A percentile compares a stretch with the other conserved stretches of the same genome.
These are phyloP conservation scores for Leucania comma DNA, from an alignment of 2,888 invertebrate species.

Conservation along the genomic window DNA sequence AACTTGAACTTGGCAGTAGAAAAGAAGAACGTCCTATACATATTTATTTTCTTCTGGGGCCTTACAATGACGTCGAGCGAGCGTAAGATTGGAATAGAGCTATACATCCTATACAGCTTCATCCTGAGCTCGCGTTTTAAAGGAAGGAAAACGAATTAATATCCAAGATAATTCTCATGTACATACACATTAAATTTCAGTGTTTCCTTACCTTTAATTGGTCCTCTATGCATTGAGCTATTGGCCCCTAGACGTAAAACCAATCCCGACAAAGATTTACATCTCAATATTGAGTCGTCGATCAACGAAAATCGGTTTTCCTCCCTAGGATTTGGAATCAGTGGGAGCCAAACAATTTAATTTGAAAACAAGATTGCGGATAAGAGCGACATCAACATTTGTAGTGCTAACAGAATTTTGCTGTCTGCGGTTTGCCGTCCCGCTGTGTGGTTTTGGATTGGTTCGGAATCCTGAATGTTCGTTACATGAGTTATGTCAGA, in stretches of 20 bases:
- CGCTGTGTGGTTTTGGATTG: slow-evolving; percentile 44
- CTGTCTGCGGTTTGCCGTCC: slow-evolving; percentile 43
- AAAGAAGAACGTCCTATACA: background rate
- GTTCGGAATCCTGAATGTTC: slow-evolving; percentile 21
- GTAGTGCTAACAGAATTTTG: slow-evolving; percentile 22
- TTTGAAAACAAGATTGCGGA: background rate
- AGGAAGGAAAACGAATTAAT: slow-evolving; percentile 14
- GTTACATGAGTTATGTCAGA: slow-evolving; percentile 29
- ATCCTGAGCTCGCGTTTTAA: too few relatives aligned
- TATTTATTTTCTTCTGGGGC: background rate
- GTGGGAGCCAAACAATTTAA: slow-evolving; percentile 10
- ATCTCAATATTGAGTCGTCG: slow-evolving; percentile 6
- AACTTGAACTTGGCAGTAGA: too few relatives aligned
- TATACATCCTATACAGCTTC: too few relatives aligned
- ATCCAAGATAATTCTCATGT: background rate
- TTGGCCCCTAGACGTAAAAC: background rate
- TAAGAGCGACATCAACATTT: slow-evolving; percentile 17
- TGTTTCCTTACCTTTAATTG: background rate
- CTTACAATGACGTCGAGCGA: too few relatives aligned
- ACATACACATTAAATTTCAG: background rate
- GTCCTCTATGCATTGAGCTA: background rate
- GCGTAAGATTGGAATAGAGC: too few relatives aligned
- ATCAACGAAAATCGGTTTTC: slow-evolving; percentile 15
- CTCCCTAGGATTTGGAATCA: background rate
- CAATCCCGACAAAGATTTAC: slow-evolving; percentile 3